A percentile compares a stretch with the other conserved stretches of the same genome.
Conservation (phyloP, 2,797 vertebrate genomes). For the Phataginus tetradactyla region DNA sequence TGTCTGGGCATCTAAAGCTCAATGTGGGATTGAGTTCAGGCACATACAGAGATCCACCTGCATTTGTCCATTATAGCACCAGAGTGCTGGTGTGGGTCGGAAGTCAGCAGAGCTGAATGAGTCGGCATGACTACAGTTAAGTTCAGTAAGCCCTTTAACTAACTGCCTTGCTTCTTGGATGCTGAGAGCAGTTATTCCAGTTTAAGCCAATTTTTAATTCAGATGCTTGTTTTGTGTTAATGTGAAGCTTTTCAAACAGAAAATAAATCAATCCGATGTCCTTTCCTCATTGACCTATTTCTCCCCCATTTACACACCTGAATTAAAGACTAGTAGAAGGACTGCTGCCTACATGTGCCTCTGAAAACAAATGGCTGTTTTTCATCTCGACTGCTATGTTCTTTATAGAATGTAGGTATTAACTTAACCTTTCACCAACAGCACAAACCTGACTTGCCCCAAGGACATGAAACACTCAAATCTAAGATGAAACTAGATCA, state of each 20-base stretch:
- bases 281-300: neutral
- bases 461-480: neutral
- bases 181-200: neutral
- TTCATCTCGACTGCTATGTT: neutral
- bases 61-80: neutral
- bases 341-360: neutral
- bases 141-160: neutral
- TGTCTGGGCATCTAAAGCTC: neutral
- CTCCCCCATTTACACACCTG: neutral
- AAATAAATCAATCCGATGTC: neutral
- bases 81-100: neutral
- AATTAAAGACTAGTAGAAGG: neutral
- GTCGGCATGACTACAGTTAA: neutral
- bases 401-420: neutral
- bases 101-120: neutral
- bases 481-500: neutral
- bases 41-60: neutral
- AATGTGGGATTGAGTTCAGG: neutral
- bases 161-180: neutral
- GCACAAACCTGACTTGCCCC: neutral
- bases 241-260: neutral
- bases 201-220: neutral
- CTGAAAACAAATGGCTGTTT: neutral
- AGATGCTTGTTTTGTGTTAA: neutral
- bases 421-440: neutral